Percentiles rank a stretch among this genome's conserved stretches.
These are phyloP conservation scores for Channallabes apus DNA, from an alignment of 2,797 vertebrate species.

Conservation along the genomic window DNA sequence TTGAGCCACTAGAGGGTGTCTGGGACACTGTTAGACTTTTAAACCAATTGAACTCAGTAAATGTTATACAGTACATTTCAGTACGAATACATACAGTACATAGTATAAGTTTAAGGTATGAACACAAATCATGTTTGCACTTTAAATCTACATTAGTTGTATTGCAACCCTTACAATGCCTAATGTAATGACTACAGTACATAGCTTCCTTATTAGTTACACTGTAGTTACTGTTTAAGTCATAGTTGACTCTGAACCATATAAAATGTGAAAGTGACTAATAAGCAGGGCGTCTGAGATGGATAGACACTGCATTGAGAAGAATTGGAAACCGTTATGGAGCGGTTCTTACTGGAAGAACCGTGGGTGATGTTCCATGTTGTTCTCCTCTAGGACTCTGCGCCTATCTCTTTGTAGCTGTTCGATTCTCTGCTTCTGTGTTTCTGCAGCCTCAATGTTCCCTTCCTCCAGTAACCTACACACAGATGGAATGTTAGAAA, in stretches of 20 bases:
- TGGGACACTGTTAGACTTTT: background rate
- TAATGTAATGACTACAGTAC: background rate
- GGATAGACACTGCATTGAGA: background rate
- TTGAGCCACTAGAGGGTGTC: background rate
- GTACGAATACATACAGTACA: background rate
- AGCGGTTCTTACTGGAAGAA: constrained; percentile 86
- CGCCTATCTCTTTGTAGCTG: constrained; percentile 90
- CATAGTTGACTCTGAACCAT: background rate
- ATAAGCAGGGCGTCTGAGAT: background rate
- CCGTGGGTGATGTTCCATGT: constrained; percentile 82
- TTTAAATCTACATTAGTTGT: background rate
- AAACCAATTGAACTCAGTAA: background rate
- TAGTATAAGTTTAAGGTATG: background rate
- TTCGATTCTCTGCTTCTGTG: constrained; percentile 92
- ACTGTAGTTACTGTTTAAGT: background rate
- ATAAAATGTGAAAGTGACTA: background rate
- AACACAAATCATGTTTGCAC: background rate
- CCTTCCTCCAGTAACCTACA: constrained; percentile 92
- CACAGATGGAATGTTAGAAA: constrained; percentile 36
- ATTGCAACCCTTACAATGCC: background rate
- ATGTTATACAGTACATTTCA: background rate
- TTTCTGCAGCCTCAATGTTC: constrained; percentile 85
- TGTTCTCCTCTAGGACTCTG: constrained; percentile 83
- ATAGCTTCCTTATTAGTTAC: background rate
- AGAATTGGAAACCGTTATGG: background rate